A percentile compares a stretch with the other conserved stretches of the same genome.
Evolutionary conservation across 2,888 invertebrate genomes (phyloP).

Genomic region (Callosobruchus maculatus): DNA sequence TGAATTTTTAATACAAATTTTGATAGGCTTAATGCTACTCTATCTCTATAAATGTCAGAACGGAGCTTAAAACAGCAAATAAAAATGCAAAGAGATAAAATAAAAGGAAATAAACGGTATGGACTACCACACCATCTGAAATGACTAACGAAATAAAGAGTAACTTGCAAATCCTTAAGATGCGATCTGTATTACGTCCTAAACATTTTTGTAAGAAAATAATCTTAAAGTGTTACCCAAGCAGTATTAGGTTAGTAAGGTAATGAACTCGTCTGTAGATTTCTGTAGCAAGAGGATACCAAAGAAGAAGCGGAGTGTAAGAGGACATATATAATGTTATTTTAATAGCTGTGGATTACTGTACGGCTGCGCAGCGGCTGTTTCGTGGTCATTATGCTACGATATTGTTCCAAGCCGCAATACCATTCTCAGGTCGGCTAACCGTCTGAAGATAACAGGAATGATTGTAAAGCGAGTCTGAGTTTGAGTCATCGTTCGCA

Average conservation of each 20-base stretch:
- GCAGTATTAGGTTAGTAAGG: conserved; percentile 77
- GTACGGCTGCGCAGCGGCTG: no score
- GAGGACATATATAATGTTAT: no score
- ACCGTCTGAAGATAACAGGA: no score
- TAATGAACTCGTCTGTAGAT: conserved; percentile 82
- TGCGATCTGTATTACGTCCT: conserved; percentile 88
- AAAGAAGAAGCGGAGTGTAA: conserved; percentile 84
- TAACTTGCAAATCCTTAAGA: conserved; percentile 85
- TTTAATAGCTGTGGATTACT: no score
- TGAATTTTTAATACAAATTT: conserved; percentile 62
- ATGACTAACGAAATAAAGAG: conserved; percentile 83
- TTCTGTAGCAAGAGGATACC: conserved; percentile 81
- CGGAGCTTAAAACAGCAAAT: conserved; percentile 56
- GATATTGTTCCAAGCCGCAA: no score
- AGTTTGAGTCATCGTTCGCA: no score
- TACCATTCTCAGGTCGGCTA: no score
- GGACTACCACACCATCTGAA: conserved; percentile 84
- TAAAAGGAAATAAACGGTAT: conserved; percentile 86
- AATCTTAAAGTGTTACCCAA: conserved; percentile 84
- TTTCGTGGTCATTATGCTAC: no score
- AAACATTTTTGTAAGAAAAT: conserved; percentile 95
- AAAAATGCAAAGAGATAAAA: conserved; percentile 70
- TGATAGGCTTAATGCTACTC: conserved; percentile 60
- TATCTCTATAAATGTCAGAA: conserved; percentile 57
- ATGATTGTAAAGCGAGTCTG: no score